phyloP scores from a whole-genome alignment of 2,113 vertebrate species.

The Galeopterus variegatus region DNA sequence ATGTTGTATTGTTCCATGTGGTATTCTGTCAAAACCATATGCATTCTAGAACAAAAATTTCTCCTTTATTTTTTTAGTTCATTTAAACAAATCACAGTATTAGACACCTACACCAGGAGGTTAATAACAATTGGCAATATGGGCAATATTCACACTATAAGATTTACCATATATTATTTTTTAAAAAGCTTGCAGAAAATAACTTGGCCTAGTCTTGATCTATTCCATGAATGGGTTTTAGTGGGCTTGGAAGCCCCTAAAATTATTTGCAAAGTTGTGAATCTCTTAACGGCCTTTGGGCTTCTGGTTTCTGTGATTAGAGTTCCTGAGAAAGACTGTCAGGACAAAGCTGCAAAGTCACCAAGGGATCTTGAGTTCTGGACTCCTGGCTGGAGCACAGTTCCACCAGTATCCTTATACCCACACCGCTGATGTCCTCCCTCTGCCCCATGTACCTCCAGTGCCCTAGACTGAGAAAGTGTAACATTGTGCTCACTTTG shows the following conservation, averaged over 20 bases:
- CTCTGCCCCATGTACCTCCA: not conserved
- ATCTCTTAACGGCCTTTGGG: not conserved
- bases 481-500: not conserved
- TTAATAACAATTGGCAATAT: not conserved
- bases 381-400: not conserved
- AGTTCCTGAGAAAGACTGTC: not conserved
- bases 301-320: not conserved
- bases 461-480: not conserved
- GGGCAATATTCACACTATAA: not conserved
- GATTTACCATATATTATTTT: not conserved
- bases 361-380: not conserved
- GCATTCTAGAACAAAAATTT: not conserved
- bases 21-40: slow-evolving; percentile 15
- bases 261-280: slow-evolving; percentile 1
- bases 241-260: not conserved
- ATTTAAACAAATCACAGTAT: not conserved
- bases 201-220: not conserved
- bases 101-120: not conserved
- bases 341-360: not conserved
- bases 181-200: not conserved
- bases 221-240: not conserved
- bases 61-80: not conserved
- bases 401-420: not conserved
- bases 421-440: not conserved
- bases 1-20: not conserved